A percentile compares a stretch with the other conserved stretches of the same genome.
Evolutionary conservation across 2,888 invertebrate species (phyloP).

Genomic region (Subacronicta megacephala): DNA sequence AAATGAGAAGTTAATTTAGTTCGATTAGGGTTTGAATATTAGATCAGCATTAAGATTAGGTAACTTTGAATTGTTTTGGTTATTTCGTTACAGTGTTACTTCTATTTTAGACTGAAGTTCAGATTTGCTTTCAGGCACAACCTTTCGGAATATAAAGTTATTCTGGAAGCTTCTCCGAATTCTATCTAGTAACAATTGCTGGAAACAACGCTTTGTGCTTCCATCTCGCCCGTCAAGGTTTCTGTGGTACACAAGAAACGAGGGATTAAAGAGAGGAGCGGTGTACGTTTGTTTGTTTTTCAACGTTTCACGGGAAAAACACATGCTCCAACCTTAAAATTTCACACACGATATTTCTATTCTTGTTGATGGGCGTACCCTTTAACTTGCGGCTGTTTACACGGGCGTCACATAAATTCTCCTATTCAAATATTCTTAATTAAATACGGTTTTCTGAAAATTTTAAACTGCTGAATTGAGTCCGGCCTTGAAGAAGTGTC

Average conservation of each 20-base stretch:
- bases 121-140: slow-evolving; percentile 11
- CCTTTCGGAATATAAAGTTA: slow-evolving; percentile 16
- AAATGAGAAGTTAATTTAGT: slow-evolving; percentile 34
- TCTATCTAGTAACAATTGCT: slow-evolving; percentile 11
- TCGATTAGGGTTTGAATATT: slow-evolving; percentile 29
- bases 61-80: slow-evolving; percentile 5
- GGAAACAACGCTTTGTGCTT: slow-evolving; percentile 32
- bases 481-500: too few relatives aligned
- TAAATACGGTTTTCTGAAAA: slow-evolving; percentile 36
- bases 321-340: slow-evolving; percentile 42
- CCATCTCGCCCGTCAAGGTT: slow-evolving; percentile 34
- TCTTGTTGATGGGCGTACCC: slow-evolving; percentile 38
- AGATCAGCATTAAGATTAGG: slow-evolving; percentile 8
- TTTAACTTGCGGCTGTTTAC: slow-evolving; percentile 52
- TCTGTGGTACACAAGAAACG: slow-evolving; percentile 38
- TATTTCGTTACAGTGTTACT: slow-evolving; percentile 4
- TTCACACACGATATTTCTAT: slow-evolving; percentile 50
- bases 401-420: slow-evolving; percentile 45
- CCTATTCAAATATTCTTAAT: slow-evolving; percentile 39
- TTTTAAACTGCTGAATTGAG: background rate
- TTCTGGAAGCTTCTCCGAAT: slow-evolving; percentile 20
- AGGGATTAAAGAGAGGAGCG: slow-evolving; percentile 41
- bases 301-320: slow-evolving; percentile 44
- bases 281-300: slow-evolving; percentile 47
- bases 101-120: slow-evolving; percentile 2